Evolutionary conservation across 2,797 vertebrate genomes (phyloP), one percentile per base, ranked within the genome.

Genomic region (Macropus fuliginosus): DNA sequence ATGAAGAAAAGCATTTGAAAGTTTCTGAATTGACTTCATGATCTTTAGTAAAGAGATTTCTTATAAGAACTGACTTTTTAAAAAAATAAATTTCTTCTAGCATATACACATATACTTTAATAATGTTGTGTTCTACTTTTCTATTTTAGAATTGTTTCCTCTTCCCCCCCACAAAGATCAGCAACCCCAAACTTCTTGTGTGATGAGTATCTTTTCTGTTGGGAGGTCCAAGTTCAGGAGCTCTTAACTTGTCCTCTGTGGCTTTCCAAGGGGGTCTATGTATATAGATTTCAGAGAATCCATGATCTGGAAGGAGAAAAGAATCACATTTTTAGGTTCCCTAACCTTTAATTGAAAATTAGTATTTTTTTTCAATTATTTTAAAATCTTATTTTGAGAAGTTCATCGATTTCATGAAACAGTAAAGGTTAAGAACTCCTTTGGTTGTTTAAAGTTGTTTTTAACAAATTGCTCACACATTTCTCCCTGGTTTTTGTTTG

Each of bases 391-490:
- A 87, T 87, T 46, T 87, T 50, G 40, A 81, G 40, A 24, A 50
- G 40, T 50, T 87, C 74, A 87, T 50, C 1, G 3, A 9, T 46
- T 87, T 87, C 40, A 50, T 87, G 40, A 87, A 87, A 87, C 74
- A 12, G 50, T 57, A 31, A 52, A 93, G 52, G 27, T 54, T 56
- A 55, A 55, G 31, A 46, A 52, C 93, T 92, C 89, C 93, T 29
- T 55, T 93, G 54, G 56, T 94, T 59, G 21, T 92, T 50, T 92
- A 4, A 56, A 27, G 93, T 94, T 92, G 18, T 91, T 95, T 52
- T 92, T 93, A 5, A 93, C 91, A 93, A 96, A 62, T 91, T 62
- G 40, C 18, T 81, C 40, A 81, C 40, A 87, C 40, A 28, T 87
- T 87, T 87, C 21, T 27, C 74, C 3, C 40, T 27, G 9, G 74